Evolutionary conservation across 2,797 vertebrate genomes (phyloP), one percentile per base, ranked within the genome.

Genomic region (Cyprinodon diabolis): DNA sequence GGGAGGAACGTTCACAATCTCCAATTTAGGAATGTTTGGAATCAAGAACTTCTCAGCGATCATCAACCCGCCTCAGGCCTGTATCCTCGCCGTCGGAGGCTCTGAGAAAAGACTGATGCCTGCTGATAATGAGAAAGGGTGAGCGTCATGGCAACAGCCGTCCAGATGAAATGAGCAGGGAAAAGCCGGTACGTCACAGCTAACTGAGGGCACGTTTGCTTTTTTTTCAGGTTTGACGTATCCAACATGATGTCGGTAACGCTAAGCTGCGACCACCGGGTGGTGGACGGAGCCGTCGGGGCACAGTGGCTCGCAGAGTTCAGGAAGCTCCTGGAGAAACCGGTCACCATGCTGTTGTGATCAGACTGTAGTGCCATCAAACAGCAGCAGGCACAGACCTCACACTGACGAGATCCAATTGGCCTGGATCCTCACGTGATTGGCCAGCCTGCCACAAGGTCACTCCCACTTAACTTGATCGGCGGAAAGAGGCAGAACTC

Each of bases 241-340:
- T 96, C 96, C 89, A 98, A 85, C 66, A 45, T 99, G 90, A 99
- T 99, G 97, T 96, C 98, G 0, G 98, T 99, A 79, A 99, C 98
- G 0, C 95, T 99, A 75, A 99, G 98, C 90, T 99, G 98, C 84
- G 98, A 99, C 86, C 98, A 99, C 80, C 95, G 97, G 19, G 98
- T 99, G 76, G 98, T 99, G 77, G 98, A 99, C 0, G 98, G 98
- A 65, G 97, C 98, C 0, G 97, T 99, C 19, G 97, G 98, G 5
- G 98, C 98, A 0, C 98, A 99, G 93, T 99, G 98, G 98, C 96
- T 99, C 62, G 96, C 97, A 0, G 98, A 98, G 87, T 99, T 99
- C 94, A 96, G 96, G 87, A 97, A 95, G 84, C 96, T 98, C 89
- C 91, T 99, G 89, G 98, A 99, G 91, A 99, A 96, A 83, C 98